Base-by-base conservation (phyloP, 2,888 invertebrate species). In the Copidosoma aretas region DNA sequence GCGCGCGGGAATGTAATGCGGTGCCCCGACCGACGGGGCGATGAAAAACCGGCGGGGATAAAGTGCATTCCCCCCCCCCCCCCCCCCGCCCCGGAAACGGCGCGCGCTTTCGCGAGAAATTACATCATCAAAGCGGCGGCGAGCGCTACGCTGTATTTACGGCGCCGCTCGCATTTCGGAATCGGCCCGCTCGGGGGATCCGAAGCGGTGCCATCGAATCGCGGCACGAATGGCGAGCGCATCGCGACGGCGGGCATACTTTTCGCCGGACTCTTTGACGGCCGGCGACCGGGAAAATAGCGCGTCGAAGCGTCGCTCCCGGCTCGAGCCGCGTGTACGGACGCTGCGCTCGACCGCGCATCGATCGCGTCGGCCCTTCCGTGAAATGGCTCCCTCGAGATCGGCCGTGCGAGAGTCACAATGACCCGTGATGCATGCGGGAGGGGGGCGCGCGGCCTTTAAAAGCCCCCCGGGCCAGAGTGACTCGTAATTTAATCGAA, bases 41-140 rank as follows among this genome's bases (percentile, higher is more conserved):
- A 46, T 46, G 17, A 46, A 46, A 46, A 46, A 46, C 39, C 57
- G 65, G 60, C 54, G 54, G 60, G 60, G 60, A 68, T 60, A 64
- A 64, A 60, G 64, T 49, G 57, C 64, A 64, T 68, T 68, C 68
- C 64, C 64, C 64, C 60, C 21, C 3, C 41, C 49, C 64, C 64
- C 60, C 21, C 3, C 41, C 49, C 64, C 64, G 60, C 21, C 3
- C 41, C 49, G 64, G 46, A 68, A 68, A 60, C 64, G 60, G 56
- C 51, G 54, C 52, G 25, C 54, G 39, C 17, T 15, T 22, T 10
- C 49, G 39, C 43, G 53, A 41, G 62, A 68, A 68, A 68, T 64
- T 68, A 68, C 68, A 68, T 68, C 64, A 64, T 68, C 64, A 64
- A 64, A 68, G 68, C 59, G 43, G 46, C 46, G 24, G 41, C 14